These are phyloP conservation scores for Sanderia malayensis DNA, from an alignment of 30 jellyfish, hydroid and myxozoan genomes.

Conservation along the genomic window DNA sequence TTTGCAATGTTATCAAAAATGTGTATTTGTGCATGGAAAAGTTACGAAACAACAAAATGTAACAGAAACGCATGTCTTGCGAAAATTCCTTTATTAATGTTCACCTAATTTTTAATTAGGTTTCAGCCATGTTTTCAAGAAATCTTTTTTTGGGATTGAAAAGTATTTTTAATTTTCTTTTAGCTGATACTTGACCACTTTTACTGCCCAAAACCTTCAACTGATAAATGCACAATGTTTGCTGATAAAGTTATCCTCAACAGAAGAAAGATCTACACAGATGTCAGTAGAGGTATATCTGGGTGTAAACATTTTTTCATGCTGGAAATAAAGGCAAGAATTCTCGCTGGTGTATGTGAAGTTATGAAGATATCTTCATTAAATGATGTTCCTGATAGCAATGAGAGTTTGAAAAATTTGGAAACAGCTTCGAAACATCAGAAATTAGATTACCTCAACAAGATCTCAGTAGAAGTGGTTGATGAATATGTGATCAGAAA, in stretches of 20 bases:
- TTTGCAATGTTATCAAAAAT: not conserved
- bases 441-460: constrained; percentile 1
- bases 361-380: not conserved
- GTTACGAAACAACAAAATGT: not conserved
- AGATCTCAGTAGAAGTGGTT: constrained; percentile 2
- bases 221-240: constrained; percentile 10
- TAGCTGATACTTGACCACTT: not conserved
- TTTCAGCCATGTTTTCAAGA: not conserved
- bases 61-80: not conserved
- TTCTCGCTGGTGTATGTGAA: not conserved
- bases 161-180: not conserved
- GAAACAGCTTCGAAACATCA: constrained; percentile 3
- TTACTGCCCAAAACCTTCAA: not conserved
- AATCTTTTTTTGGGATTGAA: not conserved
- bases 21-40: not conserved
- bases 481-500: not conserved
- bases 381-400: constrained; percentile 1
- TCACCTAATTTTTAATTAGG: not conserved
- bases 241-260: constrained; percentile 8
- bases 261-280: constrained; percentile 7
- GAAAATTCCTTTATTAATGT: not conserved
- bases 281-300: constrained; percentile 14
- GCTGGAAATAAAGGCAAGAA: constrained; percentile 8
- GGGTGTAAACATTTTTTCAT: constrained; percentile 7
- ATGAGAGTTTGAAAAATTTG: constrained; percentile 1